These are phyloP conservation scores for Zaprionus vittiger DNA, from an alignment of 1,140 invertebrate genomes.

Conservation along the genomic window DNA sequence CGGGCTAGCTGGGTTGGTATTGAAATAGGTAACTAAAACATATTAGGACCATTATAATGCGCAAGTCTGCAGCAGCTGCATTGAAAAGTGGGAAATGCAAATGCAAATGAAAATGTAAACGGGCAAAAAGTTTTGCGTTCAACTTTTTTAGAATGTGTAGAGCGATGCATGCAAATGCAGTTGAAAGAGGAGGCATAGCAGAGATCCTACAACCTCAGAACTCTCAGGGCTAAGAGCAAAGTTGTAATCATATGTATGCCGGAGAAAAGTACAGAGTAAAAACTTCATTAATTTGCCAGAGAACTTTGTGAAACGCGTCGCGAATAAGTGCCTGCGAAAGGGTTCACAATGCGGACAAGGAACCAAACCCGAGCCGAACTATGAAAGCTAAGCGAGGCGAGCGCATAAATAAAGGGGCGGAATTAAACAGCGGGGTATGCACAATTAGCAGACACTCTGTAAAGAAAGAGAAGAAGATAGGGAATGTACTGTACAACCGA, in stretches of 20 bases:
- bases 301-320: constrained; percentile 45
- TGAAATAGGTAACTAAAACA: constrained; percentile 54
- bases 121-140: constrained; percentile 44
- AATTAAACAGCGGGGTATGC: constrained; percentile 19
- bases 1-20: constrained; percentile 48
- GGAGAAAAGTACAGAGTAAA: constrained; percentile 21
- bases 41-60: constrained; percentile 33
- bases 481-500: background rate
- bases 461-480: background rate
- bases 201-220: background rate
- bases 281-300: constrained; percentile 73
- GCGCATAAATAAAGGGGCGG: constrained; percentile 34
- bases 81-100: constrained; percentile 31
- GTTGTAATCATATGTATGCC: constrained; percentile 76
- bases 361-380: constrained; percentile 7
- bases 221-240: constrained; percentile 53
- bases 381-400: constrained; percentile 46
- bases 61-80: constrained; percentile 10
- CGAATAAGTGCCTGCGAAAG: constrained; percentile 23
- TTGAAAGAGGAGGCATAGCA: background rate
- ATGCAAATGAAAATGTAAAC: constrained; percentile 63
- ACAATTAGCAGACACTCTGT: background rate
- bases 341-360: constrained; percentile 22
- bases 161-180: constrained; percentile 41
- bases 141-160: constrained; percentile 33